phyloP scores from a whole-genome alignment of 2,888 invertebrate genomes.

The Drosophila phalerata region DNA sequence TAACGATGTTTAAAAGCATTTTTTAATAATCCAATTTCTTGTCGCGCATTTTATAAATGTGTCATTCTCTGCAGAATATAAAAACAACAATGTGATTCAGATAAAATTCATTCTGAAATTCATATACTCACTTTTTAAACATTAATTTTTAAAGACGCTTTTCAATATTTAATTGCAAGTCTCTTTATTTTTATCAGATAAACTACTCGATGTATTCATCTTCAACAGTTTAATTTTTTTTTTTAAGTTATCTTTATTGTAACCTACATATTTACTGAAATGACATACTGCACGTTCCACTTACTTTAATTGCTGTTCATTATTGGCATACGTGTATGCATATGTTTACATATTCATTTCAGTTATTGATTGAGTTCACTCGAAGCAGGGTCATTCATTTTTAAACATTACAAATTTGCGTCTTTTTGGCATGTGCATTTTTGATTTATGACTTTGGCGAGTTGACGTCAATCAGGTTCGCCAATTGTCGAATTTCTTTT shows the following conservation, averaged over 20 bases:
- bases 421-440: conserved; percentile 67
- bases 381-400: conserved; percentile 59
- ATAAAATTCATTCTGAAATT: conserved; percentile 12
- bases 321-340: background rate
- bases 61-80: conserved; percentile 3
- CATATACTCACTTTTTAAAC: too few species aligned
- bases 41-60: conserved; percentile 17
- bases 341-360: conserved; percentile 21
- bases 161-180: too few species aligned
- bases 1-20: conserved; percentile 58
- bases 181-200: too few species aligned
- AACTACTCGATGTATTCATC: too few species aligned
- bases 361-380: conserved; percentile 63
- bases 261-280: background rate
- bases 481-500: conserved; percentile 13
- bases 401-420: conserved; percentile 67
- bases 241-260: background rate
- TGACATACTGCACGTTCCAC: background rate
- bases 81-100: conserved; percentile 6
- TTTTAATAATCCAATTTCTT: conserved; percentile 57
- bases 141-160: background rate
- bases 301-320: background rate
- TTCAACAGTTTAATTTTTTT: too few species aligned
- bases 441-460: conserved; percentile 66
- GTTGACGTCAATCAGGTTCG: conserved; percentile 65